Evolutionary conservation across 2,888 invertebrate genomes (phyloP).

Genomic region (Eupsilia transversa): DNA sequence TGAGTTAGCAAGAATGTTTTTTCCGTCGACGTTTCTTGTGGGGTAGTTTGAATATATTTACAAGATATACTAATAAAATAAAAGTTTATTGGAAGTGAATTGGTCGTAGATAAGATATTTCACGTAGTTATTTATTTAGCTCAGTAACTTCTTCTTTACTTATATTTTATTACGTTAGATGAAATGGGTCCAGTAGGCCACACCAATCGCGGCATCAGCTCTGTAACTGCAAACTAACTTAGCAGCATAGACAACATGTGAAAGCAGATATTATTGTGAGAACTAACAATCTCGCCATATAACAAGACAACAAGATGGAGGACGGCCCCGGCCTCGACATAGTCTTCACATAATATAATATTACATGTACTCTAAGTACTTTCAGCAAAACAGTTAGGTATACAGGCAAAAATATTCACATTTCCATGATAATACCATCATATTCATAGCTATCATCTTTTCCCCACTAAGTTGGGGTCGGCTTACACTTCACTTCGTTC

Average conservation of each 20-base stretch:
- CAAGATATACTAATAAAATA: conserved; percentile 6
- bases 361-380: not conserved
- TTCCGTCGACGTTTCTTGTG: conserved; percentile 14
- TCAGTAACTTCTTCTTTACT: too few relatives aligned
- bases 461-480: not conserved
- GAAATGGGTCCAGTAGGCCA: too few relatives aligned
- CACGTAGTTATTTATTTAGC: not conserved
- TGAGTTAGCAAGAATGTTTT: conserved; percentile 42
- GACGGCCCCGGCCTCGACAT: not conserved
- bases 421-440: not conserved
- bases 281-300: not conserved
- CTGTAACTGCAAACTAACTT: too few relatives aligned
- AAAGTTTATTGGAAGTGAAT: conserved; percentile 2
- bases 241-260: too few relatives aligned
- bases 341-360: not conserved
- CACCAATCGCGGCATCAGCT: too few relatives aligned
- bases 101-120: not conserved
- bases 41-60: conserved; percentile 28
- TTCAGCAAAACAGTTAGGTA: not conserved
- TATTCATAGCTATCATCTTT: not conserved
- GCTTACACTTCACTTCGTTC: not conserved
- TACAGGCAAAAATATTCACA: not conserved
- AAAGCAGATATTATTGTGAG: conserved; percentile 2
- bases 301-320: not conserved
- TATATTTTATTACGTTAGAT: too few relatives aligned